Evolutionary conservation across 2,113 vertebrate genomes (phyloP).

Genomic region (Neogale vison): DNA sequence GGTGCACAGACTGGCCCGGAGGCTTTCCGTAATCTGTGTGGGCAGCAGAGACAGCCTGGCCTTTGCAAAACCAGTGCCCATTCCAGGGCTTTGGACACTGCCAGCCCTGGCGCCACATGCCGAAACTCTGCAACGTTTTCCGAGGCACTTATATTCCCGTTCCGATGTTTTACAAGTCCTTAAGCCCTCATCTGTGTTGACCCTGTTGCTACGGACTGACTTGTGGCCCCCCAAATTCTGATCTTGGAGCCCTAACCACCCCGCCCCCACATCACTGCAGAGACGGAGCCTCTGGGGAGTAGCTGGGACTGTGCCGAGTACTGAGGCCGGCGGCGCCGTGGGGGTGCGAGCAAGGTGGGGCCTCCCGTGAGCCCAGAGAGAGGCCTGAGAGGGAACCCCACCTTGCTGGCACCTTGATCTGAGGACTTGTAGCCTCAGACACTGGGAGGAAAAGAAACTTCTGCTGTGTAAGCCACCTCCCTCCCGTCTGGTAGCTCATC

Average conservation of each 20-base stretch:
- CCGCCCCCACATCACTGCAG: background rate
- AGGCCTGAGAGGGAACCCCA: background rate
- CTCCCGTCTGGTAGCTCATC: rapidly evolving
- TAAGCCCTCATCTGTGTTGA: background rate
- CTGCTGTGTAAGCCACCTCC: background rate
- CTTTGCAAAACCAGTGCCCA: too few species aligned
- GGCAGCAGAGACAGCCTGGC: background rate
- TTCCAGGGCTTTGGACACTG: background rate
- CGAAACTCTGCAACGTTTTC: background rate
- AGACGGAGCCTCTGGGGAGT: background rate
- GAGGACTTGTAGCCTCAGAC: background rate
- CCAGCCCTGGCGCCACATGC: background rate
- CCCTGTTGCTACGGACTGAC: background rate
- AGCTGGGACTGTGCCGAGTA: background rate
- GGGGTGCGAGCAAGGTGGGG: background rate
- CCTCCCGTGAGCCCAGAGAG: too few species aligned
- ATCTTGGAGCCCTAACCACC: background rate
- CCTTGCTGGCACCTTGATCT: background rate
- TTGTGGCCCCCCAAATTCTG: background rate
- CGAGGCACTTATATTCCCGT: background rate
- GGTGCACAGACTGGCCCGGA: rapidly evolving
- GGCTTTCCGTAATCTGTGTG: background rate
- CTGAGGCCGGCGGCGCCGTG: too few species aligned
- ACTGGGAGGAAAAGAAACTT: background rate
- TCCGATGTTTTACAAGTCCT: background rate